Percentiles rank a stretch among this genome's conserved stretches.
These are phyloP conservation scores for Tetragonula clypearis DNA, from an alignment of 1,140 invertebrate species.

Conservation along the genomic window DNA sequence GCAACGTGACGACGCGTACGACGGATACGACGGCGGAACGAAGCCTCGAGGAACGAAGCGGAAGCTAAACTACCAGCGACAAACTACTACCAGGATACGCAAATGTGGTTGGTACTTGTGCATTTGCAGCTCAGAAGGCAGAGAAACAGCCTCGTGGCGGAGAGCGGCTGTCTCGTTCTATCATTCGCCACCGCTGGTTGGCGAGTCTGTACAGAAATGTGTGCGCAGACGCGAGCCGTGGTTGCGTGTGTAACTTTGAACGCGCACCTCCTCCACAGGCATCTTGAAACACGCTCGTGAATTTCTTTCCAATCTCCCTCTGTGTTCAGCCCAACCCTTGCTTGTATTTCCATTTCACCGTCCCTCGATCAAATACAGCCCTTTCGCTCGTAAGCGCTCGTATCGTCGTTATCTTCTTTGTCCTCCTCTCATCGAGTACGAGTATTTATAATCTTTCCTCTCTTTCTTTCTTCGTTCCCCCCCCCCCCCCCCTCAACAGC, in stretches of 20 bases:
- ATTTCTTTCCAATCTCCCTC: constrained; percentile 47
- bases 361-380: constrained; percentile 14
- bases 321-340: constrained; percentile 4
- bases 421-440: no score
- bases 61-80: constrained; percentile 30
- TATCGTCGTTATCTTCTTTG: not conserved
- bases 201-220: constrained; percentile 51
- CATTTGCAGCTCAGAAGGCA: constrained; percentile 57
- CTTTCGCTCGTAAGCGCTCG: constrained; percentile 3
- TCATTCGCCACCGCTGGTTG: constrained; percentile 27
- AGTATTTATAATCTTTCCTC: no score
- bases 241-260: constrained; percentile 53
- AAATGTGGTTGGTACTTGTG: constrained; percentile 62
- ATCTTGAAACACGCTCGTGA: constrained; percentile 36
- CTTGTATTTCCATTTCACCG: constrained; percentile 44
- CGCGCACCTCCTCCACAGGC: constrained; percentile 38
- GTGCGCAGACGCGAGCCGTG: constrained; percentile 66
- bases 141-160: constrained; percentile 56
- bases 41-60: constrained; percentile 23
- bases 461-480: no score
- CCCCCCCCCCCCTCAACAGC: no score
- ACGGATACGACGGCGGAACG: constrained; percentile 26
- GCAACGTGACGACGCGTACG: constrained; percentile 53
- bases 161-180: constrained; percentile 38
- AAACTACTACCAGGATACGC: constrained; percentile 50